phyloP scores from a whole-genome alignment of 2,797 vertebrate genomes.

The Phyllotis vaccarum region DNA sequence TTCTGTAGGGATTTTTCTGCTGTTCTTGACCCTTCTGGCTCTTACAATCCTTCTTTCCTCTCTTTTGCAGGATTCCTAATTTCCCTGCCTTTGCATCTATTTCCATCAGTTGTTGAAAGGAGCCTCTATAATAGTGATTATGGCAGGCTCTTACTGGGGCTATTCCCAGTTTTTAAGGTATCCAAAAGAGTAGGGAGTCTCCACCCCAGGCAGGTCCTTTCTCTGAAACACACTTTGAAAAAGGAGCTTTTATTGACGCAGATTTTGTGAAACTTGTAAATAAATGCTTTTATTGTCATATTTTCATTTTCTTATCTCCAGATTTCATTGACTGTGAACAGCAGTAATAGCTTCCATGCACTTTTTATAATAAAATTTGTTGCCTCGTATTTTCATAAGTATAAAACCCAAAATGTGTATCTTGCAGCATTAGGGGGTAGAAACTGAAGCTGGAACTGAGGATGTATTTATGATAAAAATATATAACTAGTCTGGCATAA shows the following conservation, averaged over 20 bases:
- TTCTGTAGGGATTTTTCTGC: neutral
- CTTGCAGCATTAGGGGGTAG: neutral
- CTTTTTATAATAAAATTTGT: conserved; percentile 20
- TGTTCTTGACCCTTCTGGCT: neutral
- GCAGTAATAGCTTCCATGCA: neutral
- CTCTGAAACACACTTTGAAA: neutral
- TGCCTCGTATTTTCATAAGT: neutral
- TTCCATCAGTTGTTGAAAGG: neutral
- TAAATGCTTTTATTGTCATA: conserved; percentile 12
- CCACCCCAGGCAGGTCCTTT: neutral
- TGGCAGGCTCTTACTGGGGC: neutral
- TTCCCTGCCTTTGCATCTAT: neutral
- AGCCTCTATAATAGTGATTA: neutral
- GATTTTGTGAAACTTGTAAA: conserved; percentile 25
- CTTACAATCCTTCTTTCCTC: neutral
- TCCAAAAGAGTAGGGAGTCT: neutral
- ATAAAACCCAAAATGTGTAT: neutral
- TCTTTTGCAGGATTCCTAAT: neutral
- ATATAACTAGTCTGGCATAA: neutral
- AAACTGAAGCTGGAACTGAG: neutral
- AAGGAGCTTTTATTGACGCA: neutral
- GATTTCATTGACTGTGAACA: conserved; percentile 54
- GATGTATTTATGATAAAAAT: neutral
- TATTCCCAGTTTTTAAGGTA: neutral
- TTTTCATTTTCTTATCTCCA: conserved; percentile 41